Evolutionary conservation across 2,797 vertebrate species (phyloP).

Genomic region (Discoglossus pictus): DNA sequence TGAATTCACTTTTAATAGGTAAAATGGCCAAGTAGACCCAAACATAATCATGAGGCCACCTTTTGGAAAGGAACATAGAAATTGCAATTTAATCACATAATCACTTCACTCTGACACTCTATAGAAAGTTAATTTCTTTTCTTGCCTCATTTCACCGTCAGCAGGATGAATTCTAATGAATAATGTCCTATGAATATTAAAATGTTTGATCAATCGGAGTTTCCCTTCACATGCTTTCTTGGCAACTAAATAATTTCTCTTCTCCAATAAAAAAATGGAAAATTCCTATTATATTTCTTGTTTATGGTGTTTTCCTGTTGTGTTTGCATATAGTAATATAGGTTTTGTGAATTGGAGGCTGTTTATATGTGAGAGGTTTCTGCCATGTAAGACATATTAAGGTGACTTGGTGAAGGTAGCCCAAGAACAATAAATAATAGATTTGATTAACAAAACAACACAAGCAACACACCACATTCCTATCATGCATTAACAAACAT

Average conservation of each 20-base stretch:
- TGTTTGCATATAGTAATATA: neutral
- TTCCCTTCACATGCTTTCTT: constrained; percentile 66
- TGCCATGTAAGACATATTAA: no score
- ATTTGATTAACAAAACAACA: no score
- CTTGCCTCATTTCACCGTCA: constrained; percentile 80
- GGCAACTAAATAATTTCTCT: constrained; percentile 56
- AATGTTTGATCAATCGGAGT: constrained; percentile 72
- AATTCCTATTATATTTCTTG: no score
- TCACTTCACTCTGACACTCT: constrained; percentile 85
- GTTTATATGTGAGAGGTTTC: no score
- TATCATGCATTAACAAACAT: no score
- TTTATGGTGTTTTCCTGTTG: neutral
- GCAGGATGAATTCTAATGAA: constrained; percentile 83
- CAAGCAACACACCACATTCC: no score
- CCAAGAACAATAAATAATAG: no score
- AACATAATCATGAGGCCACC: constrained; percentile 69
- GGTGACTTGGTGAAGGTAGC: no score
- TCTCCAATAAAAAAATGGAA: no score
- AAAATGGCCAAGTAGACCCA: constrained; percentile 53
- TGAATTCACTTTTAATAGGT: neutral
- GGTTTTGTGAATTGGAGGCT: no score
- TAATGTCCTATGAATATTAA: constrained; percentile 80
- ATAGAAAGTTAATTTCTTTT: constrained; percentile 85
- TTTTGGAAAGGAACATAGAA: constrained; percentile 84
- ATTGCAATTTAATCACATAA: constrained; percentile 91